Percentiles rank a stretch among this genome's conserved stretches.
These are phyloP conservation scores for Sturmia bella DNA, from an alignment of 2,888 invertebrate genomes.

Conservation along the genomic window DNA sequence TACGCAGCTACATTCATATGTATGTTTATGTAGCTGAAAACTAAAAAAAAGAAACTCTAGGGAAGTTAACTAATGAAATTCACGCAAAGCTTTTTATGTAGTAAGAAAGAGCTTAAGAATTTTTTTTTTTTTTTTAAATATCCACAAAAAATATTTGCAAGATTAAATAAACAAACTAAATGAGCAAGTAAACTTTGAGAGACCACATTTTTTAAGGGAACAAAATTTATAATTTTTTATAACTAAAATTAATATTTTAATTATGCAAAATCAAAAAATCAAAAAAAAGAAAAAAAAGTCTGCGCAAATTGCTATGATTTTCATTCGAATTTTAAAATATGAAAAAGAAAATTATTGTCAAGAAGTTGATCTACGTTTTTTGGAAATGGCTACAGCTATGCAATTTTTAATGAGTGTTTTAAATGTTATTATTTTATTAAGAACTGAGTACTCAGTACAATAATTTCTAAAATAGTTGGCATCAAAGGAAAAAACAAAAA, in stretches of 20 bases:
- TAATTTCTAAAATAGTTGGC: conserved; percentile 36
- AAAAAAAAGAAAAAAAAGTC: no score
- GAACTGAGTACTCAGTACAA: conserved; percentile 59
- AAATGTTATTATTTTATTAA: conserved; percentile 53
- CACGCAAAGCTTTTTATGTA: no score
- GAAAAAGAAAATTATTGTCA: conserved; percentile 83
- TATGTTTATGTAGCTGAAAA: no score
- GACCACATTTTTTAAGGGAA: conserved; percentile 41
- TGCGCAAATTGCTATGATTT: conserved; percentile 69
- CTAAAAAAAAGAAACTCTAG: no score
- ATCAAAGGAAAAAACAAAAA: conserved; percentile 56
- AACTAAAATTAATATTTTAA: conserved; percentile 70
- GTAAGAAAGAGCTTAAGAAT: no score
- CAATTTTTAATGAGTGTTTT: conserved; percentile 77
- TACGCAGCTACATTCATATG: no score
- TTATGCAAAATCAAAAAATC: conserved; percentile 63
- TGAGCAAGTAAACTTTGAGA: conserved; percentile 39
- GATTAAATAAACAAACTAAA: conserved; percentile 13
- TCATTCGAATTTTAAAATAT: conserved; percentile 54
- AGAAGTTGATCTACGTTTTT: conserved; percentile 98
- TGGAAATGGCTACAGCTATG: conserved; percentile 87
- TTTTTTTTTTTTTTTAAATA: conserved; percentile 26
- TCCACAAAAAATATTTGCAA: conserved; percentile 51
- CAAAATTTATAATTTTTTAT: conserved; percentile 37
- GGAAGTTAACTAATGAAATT: no score